Conservation (phyloP, 2,797 vertebrate genomes). For the Sebastolobus altivelis region DNA sequence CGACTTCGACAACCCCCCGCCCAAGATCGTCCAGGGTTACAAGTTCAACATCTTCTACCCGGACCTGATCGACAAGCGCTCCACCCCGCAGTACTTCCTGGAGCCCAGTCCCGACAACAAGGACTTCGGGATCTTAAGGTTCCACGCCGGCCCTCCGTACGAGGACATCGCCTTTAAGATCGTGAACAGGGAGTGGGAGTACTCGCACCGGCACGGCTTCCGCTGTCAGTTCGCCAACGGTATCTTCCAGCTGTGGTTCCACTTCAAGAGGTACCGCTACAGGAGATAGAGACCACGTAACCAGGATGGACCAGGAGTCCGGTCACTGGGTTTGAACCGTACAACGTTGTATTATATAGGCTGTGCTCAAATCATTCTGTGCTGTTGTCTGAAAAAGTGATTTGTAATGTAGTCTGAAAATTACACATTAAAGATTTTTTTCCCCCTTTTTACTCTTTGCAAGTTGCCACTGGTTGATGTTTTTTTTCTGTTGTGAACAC, state of each 20-base stretch:
- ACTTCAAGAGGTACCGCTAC: constrained; percentile 98
- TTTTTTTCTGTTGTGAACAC: constrained; percentile 8
- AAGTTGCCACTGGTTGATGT: neutral
- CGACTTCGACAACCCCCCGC: constrained; percentile 97
- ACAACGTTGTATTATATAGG: neutral
- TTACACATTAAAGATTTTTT: constrained; percentile 68
- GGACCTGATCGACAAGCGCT: constrained; percentile 96
- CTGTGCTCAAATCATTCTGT: constrained; percentile 28
- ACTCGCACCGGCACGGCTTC: constrained; percentile 97
- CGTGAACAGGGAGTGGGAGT: constrained; percentile 97
- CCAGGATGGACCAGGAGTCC: constrained; percentile 32
- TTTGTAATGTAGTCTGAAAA: constrained; percentile 54
- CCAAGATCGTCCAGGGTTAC: constrained; percentile 99
- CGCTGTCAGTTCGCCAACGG: constrained; percentile 98
- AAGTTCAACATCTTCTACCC: constrained; percentile 99
- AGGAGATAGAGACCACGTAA: constrained; percentile 82
- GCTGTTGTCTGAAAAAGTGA: constrained; percentile 28
- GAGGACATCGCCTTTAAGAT: constrained; percentile 99
- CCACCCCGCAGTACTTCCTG: constrained; percentile 97
- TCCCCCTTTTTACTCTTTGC: constrained; percentile 17
- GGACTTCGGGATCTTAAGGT: constrained; percentile 96
- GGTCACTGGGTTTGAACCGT: constrained; percentile 9
- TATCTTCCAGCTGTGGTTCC: constrained; percentile 99
- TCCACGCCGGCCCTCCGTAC: constrained; percentile 95
- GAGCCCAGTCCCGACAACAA: constrained; percentile 96